Evolutionary conservation across 1,140 invertebrate genomes (phyloP).

Genomic region (Leptinotarsa defecta): DNA sequence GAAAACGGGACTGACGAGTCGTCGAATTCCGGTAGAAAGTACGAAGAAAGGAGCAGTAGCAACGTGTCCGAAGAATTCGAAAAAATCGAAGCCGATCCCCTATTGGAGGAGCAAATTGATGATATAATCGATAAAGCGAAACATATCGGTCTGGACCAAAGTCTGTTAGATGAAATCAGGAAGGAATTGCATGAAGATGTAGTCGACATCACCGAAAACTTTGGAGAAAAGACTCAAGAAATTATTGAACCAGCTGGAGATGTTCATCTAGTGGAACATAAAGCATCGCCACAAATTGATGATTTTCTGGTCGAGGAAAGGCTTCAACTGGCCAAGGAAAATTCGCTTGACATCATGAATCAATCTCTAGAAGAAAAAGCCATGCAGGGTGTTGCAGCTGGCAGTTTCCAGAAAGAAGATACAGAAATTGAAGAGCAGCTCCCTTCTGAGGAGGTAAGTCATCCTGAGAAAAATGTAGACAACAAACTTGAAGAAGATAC

Average conservation of each 20-base stretch:
- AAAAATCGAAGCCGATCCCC: conserved; percentile 32
- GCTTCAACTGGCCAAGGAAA: too few species aligned
- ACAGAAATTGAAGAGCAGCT: background rate
- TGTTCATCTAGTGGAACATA: background rate
- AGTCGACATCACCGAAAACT: background rate
- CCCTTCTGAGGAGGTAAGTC: background rate
- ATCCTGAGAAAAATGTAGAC: background rate
- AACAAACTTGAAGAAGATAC: background rate
- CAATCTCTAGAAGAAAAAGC: background rate
- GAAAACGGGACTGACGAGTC: conserved; percentile 34
- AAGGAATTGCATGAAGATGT: conserved; percentile 23
- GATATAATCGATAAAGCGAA: conserved; percentile 37
- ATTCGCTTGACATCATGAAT: too few species aligned
- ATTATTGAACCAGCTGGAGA: background rate
- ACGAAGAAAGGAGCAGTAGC: conserved; percentile 36
- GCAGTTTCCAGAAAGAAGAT: background rate
- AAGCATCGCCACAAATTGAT: background rate
- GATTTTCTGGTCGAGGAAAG: too few species aligned
- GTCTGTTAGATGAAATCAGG: conserved; percentile 4
- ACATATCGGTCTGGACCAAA: conserved; percentile 23
- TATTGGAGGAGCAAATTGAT: conserved; percentile 34
- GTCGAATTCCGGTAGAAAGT: conserved; percentile 22
- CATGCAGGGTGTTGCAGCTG: too few species aligned
- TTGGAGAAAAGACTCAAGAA: conserved; percentile 6
- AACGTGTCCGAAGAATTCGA: conserved; percentile 37